These are phyloP conservation scores for Nymphicus hollandicus DNA, from an alignment of 2,113 vertebrate genomes.

Conservation along the genomic window DNA sequence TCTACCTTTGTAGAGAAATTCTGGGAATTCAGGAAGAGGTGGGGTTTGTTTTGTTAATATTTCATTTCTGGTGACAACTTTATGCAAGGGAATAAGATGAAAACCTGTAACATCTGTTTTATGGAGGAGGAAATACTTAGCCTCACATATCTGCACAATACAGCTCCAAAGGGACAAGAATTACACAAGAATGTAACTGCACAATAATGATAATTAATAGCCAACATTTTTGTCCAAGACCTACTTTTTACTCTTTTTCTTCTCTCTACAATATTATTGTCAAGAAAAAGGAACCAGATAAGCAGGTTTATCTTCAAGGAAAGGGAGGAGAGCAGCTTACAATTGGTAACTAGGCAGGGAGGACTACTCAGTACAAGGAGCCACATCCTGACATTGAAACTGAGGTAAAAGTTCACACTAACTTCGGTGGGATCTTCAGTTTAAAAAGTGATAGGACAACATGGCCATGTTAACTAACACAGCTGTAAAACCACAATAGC, in stretches of 20 bases:
- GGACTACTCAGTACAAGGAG: constrained; percentile 51
- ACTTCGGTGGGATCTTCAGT: background rate
- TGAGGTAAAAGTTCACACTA: constrained; percentile 52
- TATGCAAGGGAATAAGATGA: background rate
- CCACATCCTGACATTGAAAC: constrained; percentile 63
- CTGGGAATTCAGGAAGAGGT: constrained; percentile 35
- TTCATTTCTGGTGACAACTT: background rate
- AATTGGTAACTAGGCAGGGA: constrained; percentile 58
- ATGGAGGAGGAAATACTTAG: constrained; percentile 19
- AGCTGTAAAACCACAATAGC: background rate
- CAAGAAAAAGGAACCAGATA: constrained; percentile 61
- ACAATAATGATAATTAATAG: constrained; percentile 52
- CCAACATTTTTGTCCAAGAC: constrained; percentile 28
- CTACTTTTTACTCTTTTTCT: constrained; percentile 48
- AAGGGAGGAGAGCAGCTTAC: constrained; percentile 60
- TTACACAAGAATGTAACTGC: constrained; percentile 17
- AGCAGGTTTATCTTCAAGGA: constrained; percentile 63
- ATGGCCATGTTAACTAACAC: background rate
- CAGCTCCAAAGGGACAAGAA: constrained; percentile 18
- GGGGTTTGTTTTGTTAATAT: constrained; percentile 17
- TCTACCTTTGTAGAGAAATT: background rate
- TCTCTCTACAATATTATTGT: constrained; percentile 43
- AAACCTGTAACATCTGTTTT: background rate
- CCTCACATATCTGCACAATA: constrained; percentile 9
- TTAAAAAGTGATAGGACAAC: background rate